Evolutionary conservation across 1,140 invertebrate genomes (phyloP).

Genomic region (Palaemon carinicauda): DNA sequence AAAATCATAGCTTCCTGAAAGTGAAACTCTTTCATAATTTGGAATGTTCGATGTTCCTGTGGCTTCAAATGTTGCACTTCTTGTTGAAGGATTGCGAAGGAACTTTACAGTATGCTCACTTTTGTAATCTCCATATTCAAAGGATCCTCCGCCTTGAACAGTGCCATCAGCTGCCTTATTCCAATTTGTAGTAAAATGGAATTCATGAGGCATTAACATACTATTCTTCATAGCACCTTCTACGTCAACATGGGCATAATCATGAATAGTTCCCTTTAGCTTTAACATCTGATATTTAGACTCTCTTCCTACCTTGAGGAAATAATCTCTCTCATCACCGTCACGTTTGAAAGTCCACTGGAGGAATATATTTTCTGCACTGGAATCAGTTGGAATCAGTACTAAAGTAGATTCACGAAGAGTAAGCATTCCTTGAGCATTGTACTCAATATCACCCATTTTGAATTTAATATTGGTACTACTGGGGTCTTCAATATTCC

Average conservation of each 20-base stretch:
- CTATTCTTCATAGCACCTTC: slow-evolving; percentile 38
- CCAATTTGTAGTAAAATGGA: slow-evolving; percentile 32
- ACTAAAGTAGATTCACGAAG: slow-evolving; percentile 12
- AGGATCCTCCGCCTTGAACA: slow-evolving; percentile 14
- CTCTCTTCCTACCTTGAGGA: slow-evolving; percentile 42
- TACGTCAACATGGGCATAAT: slow-evolving; percentile 22
- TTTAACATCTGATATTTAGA: slow-evolving; percentile 37
- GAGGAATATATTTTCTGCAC: slow-evolving; percentile 5
- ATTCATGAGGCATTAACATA: slow-evolving; percentile 19
- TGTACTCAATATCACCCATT: slow-evolving; percentile 16
- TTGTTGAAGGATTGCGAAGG: not conserved
- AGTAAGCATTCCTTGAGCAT: slow-evolving; percentile 22
- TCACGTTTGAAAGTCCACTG: slow-evolving; percentile 29
- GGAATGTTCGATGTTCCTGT: slow-evolving; percentile 36
- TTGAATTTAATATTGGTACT: not conserved
- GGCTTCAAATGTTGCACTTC: slow-evolving; percentile 22
- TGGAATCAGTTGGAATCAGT: not conserved
- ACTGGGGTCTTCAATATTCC: slow-evolving; percentile 27
- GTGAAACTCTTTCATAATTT: not conserved
- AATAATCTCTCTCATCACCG: slow-evolving; percentile 31
- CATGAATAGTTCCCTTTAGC: slow-evolving; percentile 34
- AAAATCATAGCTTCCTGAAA: slow-evolving; percentile 39
- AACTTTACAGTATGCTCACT: slow-evolving; percentile 17
- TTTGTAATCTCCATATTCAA: slow-evolving; percentile 29
- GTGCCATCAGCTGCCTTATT: slow-evolving; percentile 1